phyloP scores from a whole-genome alignment of 2,113 vertebrate genomes.

The Cebus imitator region DNA sequence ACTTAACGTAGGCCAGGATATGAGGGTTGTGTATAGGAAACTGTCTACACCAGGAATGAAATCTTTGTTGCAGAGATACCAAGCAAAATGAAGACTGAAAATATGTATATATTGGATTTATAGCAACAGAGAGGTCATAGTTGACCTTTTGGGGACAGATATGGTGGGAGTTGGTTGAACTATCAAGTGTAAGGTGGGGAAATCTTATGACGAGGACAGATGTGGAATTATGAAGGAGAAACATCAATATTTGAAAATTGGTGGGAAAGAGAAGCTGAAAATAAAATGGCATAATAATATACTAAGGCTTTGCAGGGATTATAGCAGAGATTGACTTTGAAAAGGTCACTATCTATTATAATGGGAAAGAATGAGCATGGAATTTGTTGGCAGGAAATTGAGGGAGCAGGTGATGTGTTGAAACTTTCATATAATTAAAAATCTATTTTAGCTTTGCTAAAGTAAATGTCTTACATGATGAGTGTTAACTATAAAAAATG shows the following conservation, averaged over 20 bases:
- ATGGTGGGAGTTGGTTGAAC: background rate
- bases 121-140: background rate
- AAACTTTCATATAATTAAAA: slow-evolving; percentile 49
- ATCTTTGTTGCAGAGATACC: background rate
- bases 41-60: background rate
- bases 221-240: background rate
- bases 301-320: background rate
- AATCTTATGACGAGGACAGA: slow-evolving; percentile 34
- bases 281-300: background rate
- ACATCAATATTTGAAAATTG: slow-evolving; percentile 31
- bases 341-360: background rate
- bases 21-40: background rate
- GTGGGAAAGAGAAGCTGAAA: slow-evolving; percentile 1
- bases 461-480: slow-evolving; percentile 31
- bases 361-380: background rate
- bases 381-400: slow-evolving; percentile 32
- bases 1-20: background rate
- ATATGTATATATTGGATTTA: background rate
- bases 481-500: slow-evolving; percentile 15
- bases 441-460: slow-evolving; percentile 22
- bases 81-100: background rate
- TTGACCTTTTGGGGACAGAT: background rate
- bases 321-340: background rate
- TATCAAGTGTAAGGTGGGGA: background rate
- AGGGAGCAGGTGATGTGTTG: background rate